phyloP scores from a whole-genome alignment of 2,113 vertebrate species.

The Nanorana parkeri region DNA sequence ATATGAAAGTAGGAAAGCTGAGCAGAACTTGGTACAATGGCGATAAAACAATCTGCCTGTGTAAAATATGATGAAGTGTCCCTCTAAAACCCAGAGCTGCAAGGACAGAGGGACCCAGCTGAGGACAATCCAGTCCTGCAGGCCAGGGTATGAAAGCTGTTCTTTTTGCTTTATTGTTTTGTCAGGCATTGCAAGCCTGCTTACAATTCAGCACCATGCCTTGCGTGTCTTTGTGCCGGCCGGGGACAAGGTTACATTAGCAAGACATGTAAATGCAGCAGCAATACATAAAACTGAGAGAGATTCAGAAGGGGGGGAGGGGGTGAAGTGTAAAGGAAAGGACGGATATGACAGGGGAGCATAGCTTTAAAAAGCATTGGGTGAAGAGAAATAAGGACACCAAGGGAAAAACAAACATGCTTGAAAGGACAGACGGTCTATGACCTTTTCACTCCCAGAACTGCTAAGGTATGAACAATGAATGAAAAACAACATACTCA shows the following conservation, averaged over 20 bases:
- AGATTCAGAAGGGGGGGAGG: not conserved
- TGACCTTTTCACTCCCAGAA: not conserved
- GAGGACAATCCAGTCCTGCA: not conserved
- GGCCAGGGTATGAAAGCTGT: not conserved
- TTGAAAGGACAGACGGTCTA: not conserved
- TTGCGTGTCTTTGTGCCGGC: not conserved
- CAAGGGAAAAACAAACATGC: not conserved
- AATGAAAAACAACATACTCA: not conserved
- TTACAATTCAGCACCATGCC: slow-evolving; percentile 18
- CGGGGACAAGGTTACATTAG: slow-evolving; percentile 16
- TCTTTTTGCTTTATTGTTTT: not conserved
- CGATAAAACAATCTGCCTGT: not conserved
- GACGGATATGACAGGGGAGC: too few relatives aligned
- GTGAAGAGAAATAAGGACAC: too few relatives aligned
- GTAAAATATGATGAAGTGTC: not conserved
- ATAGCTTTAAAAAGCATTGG: too few relatives aligned
- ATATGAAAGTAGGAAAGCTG: slow-evolving; percentile 23
- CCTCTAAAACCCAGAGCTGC: too few relatives aligned
- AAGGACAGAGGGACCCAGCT: too few relatives aligned
- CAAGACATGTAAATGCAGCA: slow-evolving; percentile 5
- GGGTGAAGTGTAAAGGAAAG: not conserved
- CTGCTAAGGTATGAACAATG: not conserved
- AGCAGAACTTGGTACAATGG: not conserved
- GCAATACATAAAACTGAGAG: not conserved
- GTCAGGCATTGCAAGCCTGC: not conserved